Conservation (phyloP, 2,797 vertebrate genomes). For the Triplophysa bombifrons region DNA sequence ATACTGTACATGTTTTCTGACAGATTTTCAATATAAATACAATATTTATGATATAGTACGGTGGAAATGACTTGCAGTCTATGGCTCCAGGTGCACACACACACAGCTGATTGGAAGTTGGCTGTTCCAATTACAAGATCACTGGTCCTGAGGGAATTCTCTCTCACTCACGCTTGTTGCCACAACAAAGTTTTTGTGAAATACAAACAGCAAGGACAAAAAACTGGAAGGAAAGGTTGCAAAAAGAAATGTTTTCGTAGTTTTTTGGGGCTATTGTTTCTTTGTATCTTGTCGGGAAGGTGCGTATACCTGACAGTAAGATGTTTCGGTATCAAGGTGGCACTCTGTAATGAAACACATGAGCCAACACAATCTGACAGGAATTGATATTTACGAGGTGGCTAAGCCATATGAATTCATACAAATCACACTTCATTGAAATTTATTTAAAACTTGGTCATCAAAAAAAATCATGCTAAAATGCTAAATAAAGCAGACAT, state of each 20-base stretch:
- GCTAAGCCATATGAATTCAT: too few species aligned
- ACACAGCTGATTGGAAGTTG: not conserved
- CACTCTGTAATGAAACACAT: too few species aligned
- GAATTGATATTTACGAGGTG: too few species aligned
- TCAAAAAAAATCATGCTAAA: too few species aligned
- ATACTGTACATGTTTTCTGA: not conserved
- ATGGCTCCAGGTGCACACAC: not conserved
- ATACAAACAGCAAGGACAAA: not conserved
- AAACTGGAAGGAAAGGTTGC: not conserved
- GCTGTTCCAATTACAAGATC: not conserved
- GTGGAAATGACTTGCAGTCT: not conserved
- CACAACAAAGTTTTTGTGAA: not conserved
- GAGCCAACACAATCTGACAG: too few species aligned
- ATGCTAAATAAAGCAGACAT: too few species aligned
- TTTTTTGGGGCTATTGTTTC: not conserved
- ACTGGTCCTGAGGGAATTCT: not conserved
- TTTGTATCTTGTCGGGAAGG: not conserved
- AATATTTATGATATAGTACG: not conserved
- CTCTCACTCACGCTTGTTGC: not conserved
- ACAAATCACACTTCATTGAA: too few species aligned
- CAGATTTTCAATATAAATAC: not conserved
- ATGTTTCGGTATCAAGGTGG: not conserved
- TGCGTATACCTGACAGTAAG: not conserved
- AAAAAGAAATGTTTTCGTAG: not conserved
- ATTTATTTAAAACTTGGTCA: too few species aligned